Evolutionary conservation across 2,797 vertebrate species (phyloP), one percentile per base, ranked within the genome.

Genomic region (Scarus forsteni): DNA sequence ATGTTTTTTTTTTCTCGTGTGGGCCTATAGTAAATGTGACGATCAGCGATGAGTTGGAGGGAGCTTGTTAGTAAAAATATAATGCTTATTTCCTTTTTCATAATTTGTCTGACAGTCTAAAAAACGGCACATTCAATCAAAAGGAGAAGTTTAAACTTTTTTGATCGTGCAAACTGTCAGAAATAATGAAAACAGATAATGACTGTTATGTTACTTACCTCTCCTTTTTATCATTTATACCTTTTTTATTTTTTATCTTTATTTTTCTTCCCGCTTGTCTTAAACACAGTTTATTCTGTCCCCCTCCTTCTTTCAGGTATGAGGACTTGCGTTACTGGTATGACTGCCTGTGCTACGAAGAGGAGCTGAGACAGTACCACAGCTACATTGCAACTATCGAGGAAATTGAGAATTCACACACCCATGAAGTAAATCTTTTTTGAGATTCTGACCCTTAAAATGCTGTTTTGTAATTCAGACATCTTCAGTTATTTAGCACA

Each of bases 241-340:
- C 44, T 45, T 6, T 45, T 18, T 15, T 45, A 6, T 45, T 18
- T 49, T 10, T 8, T 3, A 13, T 60, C 19, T 0, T 60, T 67
- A 27, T 27, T 27, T 27, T 27, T 2, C 27, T 5, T 6, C 40
- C 7, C 44, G 2, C 5, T 3, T 6, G 4, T 16, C 11, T 12
- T 43, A 4, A 2, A 13, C 14, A 13, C 12, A 14, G 3, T 8
- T 70, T 43, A 39, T 66, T 13, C 48, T 45, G 11, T 69, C 1
- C 6, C 10, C 34, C 13, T 19, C 8, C 3, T 74, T 12, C 10
- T 8, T 73, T 1, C 65, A 95, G 95, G 70, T 95, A 93, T 9
- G 93, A 95, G 73, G 94, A 95, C 42, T 81, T 95, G 79, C 91
- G 94, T 16, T 94, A 94, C 80, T 95, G 93, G 94, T 94, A 94